A percentile compares a stretch with the other conserved stretches of the same genome.
These are phyloP conservation scores for Luidia sarsii DNA, from an alignment of 53 echinoderm and acorn worm species.

Conservation along the genomic window DNA sequence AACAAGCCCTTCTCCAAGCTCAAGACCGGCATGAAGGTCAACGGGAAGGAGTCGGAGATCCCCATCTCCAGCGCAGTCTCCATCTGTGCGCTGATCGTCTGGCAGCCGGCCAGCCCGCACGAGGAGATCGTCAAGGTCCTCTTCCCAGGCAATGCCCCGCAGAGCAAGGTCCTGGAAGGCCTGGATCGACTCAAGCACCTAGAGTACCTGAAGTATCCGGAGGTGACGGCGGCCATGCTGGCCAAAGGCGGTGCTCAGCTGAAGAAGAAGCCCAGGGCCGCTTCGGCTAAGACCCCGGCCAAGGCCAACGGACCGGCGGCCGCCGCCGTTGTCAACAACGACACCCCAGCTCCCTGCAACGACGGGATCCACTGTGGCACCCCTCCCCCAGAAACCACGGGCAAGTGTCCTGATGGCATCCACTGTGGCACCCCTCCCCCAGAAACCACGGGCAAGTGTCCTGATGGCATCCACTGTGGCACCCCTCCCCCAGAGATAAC, in stretches of 20 bases:
- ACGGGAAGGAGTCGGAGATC: conserved; percentile 88
- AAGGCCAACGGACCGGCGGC: conserved; percentile 81
- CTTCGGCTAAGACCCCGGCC: conserved; percentile 48
- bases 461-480: conserved; percentile 77
- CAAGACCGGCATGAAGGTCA: conserved; percentile 93
- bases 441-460: conserved; percentile 67
- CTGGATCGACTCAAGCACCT: conserved; percentile 90
- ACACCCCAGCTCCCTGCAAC: background rate
- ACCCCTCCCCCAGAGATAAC: conserved; percentile 83
- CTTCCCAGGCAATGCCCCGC: conserved; percentile 97
- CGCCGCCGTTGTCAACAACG: conserved; percentile 10
- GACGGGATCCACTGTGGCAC: conserved; percentile 63
- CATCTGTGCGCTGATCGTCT: conserved; percentile 96
- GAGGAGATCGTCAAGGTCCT: conserved; percentile 95
- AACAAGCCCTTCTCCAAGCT: conserved; percentile 85
- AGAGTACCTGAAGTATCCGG: conserved; percentile 81
- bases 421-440: conserved; percentile 71
- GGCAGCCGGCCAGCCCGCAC: conserved; percentile 92
- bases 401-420: conserved; percentile 1
- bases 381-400: conserved; percentile 67
- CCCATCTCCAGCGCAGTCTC: conserved; percentile 85
- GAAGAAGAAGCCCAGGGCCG: conserved; percentile 61
- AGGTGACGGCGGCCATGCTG: conserved; percentile 59
- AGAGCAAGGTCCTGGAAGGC: conserved; percentile 92
- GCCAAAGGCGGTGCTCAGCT: conserved; percentile 52